Conservation (phyloP, 2,797 vertebrate species). For the Florisuga fusca region DNA sequence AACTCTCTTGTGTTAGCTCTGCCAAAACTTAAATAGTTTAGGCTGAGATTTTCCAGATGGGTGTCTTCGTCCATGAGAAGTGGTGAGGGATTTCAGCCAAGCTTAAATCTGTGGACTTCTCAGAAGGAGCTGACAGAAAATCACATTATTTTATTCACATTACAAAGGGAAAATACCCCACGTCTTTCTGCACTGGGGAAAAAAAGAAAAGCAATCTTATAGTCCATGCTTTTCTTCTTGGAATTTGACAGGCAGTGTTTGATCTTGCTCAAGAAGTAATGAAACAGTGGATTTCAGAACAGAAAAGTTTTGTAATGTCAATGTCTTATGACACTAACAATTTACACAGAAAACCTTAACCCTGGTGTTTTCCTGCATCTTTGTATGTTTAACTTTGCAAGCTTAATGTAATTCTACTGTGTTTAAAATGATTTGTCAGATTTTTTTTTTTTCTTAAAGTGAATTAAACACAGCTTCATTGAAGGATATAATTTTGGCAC, state of each 20-base stretch:
- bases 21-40: slow-evolving; percentile 32
- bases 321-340: not conserved
- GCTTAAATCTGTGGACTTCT: not conserved
- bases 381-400: not conserved
- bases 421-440: not conserved
- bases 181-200: not conserved
- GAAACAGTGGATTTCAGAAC: not conserved
- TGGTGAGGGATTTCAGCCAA: not conserved
- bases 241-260: not conserved
- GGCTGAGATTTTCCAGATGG: slow-evolving; percentile 51
- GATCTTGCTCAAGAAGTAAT: not conserved
- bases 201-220: not conserved
- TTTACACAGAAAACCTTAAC: not conserved
- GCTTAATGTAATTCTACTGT: not conserved
- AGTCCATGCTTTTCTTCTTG: not conserved
- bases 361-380: not conserved
- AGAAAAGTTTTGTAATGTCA: not conserved
- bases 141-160: not conserved
- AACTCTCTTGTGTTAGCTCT: not conserved
- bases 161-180: not conserved
- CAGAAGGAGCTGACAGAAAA: not conserved
- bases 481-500: not conserved
- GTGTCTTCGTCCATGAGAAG: slow-evolving; percentile 2
- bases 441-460: not conserved
- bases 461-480: not conserved